Evolutionary conservation across 2,888 invertebrate species (phyloP).

Genomic region (Catocala sponsa): DNA sequence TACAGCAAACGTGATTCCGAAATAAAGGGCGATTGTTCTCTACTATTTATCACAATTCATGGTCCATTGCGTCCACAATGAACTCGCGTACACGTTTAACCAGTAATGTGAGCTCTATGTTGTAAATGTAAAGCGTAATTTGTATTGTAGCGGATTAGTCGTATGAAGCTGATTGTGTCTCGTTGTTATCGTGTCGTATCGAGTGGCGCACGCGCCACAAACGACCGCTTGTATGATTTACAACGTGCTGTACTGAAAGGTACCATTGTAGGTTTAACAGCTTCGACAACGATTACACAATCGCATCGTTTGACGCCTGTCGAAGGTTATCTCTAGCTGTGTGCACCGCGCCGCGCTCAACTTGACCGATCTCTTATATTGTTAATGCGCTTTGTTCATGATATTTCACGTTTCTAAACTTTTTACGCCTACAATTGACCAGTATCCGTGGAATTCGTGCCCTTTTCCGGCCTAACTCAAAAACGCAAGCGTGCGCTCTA

Average conservation of each 20-base stretch:
- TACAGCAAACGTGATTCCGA: conserved; percentile 64
- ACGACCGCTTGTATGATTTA: conserved; percentile 82
- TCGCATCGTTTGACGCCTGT: conserved; percentile 72
- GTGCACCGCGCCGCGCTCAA: conserved; percentile 41
- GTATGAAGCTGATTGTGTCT: conserved; percentile 55
- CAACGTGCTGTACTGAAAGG: conserved; percentile 73
- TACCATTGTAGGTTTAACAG: conserved; percentile 78
- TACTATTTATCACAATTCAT: conserved; percentile 65
- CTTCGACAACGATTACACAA: conserved; percentile 74
- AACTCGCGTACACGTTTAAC: conserved; percentile 33
- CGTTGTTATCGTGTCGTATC: conserved; percentile 65
- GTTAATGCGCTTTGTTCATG: conserved; percentile 55
- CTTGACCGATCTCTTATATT: conserved; percentile 51
- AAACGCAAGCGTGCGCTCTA: conserved; percentile 16
- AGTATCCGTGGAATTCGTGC: conserved; percentile 44
- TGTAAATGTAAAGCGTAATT: conserved; percentile 50
- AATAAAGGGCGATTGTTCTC: conserved; percentile 70
- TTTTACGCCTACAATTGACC: conserved; percentile 55
- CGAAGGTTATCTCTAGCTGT: conserved; percentile 71
- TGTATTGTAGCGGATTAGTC: conserved; percentile 50
- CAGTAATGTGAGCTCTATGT: conserved; percentile 53
- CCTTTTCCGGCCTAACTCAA: conserved; percentile 42
- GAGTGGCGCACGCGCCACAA: conserved; percentile 81
- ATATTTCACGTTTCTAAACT: conserved; percentile 77
- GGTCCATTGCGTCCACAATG: conserved; percentile 47